These are phyloP conservation scores for Xiphophorus birchmanni DNA, from an alignment of 2,797 vertebrate genomes.

Conservation along the genomic window DNA sequence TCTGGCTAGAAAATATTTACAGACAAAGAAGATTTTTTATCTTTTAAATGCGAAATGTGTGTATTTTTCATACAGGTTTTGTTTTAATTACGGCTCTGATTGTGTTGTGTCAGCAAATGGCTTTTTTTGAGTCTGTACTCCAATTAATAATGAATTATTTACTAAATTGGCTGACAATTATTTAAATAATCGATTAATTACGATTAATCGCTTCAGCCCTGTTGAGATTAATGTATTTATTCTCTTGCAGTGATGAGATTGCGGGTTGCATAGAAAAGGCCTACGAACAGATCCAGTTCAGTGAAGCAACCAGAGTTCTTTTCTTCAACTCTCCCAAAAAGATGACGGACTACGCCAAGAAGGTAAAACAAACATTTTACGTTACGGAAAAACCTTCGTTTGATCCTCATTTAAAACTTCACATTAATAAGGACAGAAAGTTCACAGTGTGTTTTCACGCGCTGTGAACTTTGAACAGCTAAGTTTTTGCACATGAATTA, in stretches of 20 bases:
- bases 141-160: too few relatives aligned
- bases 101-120: too few relatives aligned
- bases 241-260: slow-evolving; percentile 88
- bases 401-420: background rate
- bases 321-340: slow-evolving; percentile 93
- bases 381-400: background rate
- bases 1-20: too few relatives aligned
- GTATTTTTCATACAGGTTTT: too few relatives aligned
- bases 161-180: too few relatives aligned
- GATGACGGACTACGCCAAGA: slow-evolving; percentile 95
- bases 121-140: too few relatives aligned
- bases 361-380: slow-evolving; percentile 76
- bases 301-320: slow-evolving; percentile 89
- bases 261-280: slow-evolving; percentile 95
- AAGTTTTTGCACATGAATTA: background rate
- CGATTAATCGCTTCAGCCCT: too few relatives aligned
- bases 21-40: too few relatives aligned
- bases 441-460: background rate
- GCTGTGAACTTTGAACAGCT: background rate
- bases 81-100: too few relatives aligned
- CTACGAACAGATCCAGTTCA: slow-evolving; percentile 93
- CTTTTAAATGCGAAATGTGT: too few relatives aligned
- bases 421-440: background rate
- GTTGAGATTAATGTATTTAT: background rate
- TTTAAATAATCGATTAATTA: too few relatives aligned